These are phyloP conservation scores for Corvus cornix DNA, from an alignment of 2,113 vertebrate genomes.

Conservation along the genomic window DNA sequence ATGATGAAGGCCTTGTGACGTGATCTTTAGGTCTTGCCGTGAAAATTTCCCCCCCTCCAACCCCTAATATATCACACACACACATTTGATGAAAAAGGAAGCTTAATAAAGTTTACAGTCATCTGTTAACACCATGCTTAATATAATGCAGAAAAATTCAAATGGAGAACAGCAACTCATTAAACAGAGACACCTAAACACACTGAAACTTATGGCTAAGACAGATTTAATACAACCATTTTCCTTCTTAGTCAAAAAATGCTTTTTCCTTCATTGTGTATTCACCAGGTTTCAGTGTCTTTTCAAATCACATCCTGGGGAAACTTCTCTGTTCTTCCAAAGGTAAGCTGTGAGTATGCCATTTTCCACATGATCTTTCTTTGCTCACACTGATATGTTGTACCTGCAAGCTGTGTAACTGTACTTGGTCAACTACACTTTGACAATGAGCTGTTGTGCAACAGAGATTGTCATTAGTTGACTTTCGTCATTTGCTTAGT, in stretches of 20 bases:
- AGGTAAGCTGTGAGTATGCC: not conserved
- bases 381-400: not conserved
- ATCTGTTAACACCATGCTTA: not conserved
- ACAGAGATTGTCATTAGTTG: not conserved
- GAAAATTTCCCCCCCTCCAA: rapidly evolving
- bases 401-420: not conserved
- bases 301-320: not conserved
- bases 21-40: not conserved
- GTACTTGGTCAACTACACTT: not conserved
- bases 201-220: not conserved
- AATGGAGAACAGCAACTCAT: not conserved
- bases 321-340: not conserved
- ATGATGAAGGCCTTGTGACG: not conserved
- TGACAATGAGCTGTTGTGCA: not conserved
- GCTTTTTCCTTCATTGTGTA: not conserved
- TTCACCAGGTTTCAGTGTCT: not conserved
- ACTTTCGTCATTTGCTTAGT: not conserved
- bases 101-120: not conserved
- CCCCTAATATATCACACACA: not conserved
- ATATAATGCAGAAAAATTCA: not conserved
- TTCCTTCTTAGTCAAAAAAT: not conserved
- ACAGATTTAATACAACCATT: not conserved
- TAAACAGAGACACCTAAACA: not conserved
- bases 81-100: not conserved
- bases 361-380: not conserved